These are phyloP conservation scores for Sialis lutaria DNA, from an alignment of 2,888 invertebrate species.

Conservation along the genomic window DNA sequence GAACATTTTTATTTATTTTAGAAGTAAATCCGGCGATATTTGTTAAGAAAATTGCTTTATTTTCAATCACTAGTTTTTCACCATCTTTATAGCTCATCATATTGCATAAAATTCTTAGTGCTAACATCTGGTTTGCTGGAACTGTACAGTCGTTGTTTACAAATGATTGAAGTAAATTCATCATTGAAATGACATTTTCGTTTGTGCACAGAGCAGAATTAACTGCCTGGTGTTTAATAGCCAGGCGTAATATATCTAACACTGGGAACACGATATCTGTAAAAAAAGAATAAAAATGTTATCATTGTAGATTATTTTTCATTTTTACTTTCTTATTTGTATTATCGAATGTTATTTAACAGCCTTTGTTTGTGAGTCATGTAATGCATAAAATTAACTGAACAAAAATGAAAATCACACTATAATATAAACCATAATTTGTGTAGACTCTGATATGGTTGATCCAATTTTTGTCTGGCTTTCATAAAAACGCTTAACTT, in stretches of 20 bases:
- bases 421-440: too few species aligned
- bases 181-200: slow-evolving; percentile 16
- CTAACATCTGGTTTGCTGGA: slow-evolving; percentile 57
- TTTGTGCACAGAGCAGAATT: slow-evolving; percentile 39
- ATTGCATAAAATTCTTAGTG: slow-evolving; percentile 65
- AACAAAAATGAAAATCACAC: too few species aligned
- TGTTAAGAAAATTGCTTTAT: slow-evolving; percentile 35
- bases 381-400: too few species aligned
- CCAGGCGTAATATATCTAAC: slow-evolving; percentile 71
- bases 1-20: slow-evolving; percentile 40
- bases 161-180: slow-evolving; percentile 18
- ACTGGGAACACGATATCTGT: slow-evolving; percentile 71
- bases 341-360: too few species aligned
- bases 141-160: slow-evolving; percentile 24
- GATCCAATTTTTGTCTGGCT: too few species aligned
- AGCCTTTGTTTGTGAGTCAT: too few species aligned
- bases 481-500: too few species aligned
- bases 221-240: slow-evolving; percentile 36
- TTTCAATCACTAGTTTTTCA: slow-evolving; percentile 39
- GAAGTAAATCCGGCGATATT: slow-evolving; percentile 32
- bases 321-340: too few species aligned
- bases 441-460: too few species aligned
- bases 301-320: background rate
- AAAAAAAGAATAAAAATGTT: background rate
- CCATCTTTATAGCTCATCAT: slow-evolving; percentile 54